These are phyloP conservation scores for Oceanodroma tethys DNA, from an alignment of 2,113 vertebrate species.

Conservation along the genomic window DNA sequence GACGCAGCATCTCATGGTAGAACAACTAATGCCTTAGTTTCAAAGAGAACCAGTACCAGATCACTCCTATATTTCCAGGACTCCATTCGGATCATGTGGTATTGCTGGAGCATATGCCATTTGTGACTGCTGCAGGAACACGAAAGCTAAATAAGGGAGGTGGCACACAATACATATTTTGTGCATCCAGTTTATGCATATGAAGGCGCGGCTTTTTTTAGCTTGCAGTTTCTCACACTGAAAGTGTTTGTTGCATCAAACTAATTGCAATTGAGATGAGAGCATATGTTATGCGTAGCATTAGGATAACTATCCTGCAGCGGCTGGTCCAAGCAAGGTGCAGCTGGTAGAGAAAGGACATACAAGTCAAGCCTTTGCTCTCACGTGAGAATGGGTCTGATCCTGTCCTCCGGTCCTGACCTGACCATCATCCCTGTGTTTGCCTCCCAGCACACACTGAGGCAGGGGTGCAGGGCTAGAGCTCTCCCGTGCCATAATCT, in stretches of 20 bases:
- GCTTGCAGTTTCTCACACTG: slow-evolving; percentile 8
- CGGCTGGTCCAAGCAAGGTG: neutral
- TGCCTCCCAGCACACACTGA: neutral
- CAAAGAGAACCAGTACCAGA: neutral
- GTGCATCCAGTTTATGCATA: neutral
- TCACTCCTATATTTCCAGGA: neutral
- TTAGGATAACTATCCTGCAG: neutral
- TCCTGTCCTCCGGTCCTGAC: neutral
- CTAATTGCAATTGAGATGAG: neutral
- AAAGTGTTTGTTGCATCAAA: neutral
- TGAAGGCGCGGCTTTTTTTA: slow-evolving; percentile 28
- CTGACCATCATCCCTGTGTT: neutral
- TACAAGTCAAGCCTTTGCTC: neutral
- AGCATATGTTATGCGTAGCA: rapidly evolving
- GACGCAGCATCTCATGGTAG: neutral
- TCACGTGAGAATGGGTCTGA: neutral
- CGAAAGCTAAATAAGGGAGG: no score
- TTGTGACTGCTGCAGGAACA: neutral
- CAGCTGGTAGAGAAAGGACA: neutral
- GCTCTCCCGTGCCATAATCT: neutral
- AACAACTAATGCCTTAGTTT: neutral
- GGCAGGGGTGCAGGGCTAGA: neutral
- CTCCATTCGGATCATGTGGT: rapidly evolving
- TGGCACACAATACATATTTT: slow-evolving; percentile 2
- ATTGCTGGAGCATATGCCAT: neutral